phyloP scores from a whole-genome alignment of 2,888 invertebrate species.

The Leptothorax acervorum region DNA sequence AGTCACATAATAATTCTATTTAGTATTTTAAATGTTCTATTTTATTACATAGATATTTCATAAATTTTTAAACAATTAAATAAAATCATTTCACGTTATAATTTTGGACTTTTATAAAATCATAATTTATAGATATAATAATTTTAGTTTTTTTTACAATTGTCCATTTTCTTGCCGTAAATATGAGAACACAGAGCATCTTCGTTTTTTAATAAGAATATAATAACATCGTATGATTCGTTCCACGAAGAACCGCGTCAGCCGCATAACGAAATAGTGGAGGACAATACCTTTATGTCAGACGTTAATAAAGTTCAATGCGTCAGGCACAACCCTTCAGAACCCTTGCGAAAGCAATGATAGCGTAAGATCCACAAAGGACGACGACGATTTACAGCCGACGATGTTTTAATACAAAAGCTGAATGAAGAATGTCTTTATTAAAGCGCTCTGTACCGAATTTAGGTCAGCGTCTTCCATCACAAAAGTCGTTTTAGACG shows the following conservation, averaged over 20 bases:
- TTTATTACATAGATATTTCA: background rate
- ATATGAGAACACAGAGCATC: background rate
- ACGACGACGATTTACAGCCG: slow-evolving; percentile 54
- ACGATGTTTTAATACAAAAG: slow-evolving; percentile 75
- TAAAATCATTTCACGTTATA: background rate
- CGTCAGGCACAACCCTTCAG: slow-evolving; percentile 31
- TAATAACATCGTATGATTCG: slow-evolving; percentile 25
- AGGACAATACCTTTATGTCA: slow-evolving; percentile 39
- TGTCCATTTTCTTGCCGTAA: background rate
- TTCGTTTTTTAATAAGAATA: slow-evolving; percentile 24
- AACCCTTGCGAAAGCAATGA: slow-evolving; percentile 55
- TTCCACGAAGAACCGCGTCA: slow-evolving; percentile 50
- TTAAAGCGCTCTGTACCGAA: slow-evolving; percentile 81
- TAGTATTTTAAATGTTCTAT: background rate
- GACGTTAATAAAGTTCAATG: slow-evolving; percentile 38
- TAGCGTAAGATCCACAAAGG: slow-evolving; percentile 46
- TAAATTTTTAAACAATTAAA: background rate
- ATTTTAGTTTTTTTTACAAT: background rate
- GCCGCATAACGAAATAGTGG: slow-evolving; percentile 60
- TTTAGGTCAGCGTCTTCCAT: slow-evolving; percentile 75
- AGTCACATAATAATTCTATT: slow-evolving; percentile 9
- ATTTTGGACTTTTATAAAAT: background rate
- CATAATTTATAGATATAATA: background rate
- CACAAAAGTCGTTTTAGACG: slow-evolving; percentile 69
- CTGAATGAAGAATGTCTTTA: slow-evolving; percentile 84